These are phyloP conservation scores for Triops longicaudatus DNA, from an alignment of 1,140 invertebrate genomes.

Conservation along the genomic window DNA sequence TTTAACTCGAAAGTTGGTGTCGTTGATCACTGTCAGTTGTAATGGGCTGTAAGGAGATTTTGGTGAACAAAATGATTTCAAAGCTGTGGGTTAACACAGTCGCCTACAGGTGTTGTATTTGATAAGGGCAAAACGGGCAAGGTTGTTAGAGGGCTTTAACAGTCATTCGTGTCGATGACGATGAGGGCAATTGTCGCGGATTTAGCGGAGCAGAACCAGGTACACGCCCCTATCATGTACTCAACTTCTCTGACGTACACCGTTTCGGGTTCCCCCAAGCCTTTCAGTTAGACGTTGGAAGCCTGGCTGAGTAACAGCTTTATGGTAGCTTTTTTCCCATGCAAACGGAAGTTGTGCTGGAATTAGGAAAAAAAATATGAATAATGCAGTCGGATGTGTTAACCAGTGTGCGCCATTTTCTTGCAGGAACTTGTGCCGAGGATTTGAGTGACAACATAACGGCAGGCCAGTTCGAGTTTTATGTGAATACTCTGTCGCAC, in stretches of 20 bases:
- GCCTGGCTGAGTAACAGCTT: neutral
- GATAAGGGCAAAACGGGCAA: neutral
- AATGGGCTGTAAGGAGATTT: neutral
- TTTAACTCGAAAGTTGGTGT: neutral
- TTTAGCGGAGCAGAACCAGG: neutral
- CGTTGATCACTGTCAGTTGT: neutral
- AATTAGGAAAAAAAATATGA: neutral
- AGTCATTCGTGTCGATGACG: neutral
- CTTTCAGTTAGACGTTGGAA: neutral
- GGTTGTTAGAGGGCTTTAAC: neutral
- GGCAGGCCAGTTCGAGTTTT: constrained; percentile 23
- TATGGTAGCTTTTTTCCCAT: neutral
- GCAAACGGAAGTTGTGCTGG: neutral
- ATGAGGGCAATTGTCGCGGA: constrained; percentile 2
- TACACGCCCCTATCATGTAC: constrained; percentile 5
- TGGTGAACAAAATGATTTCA: neutral
- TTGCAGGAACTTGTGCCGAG: neutral
- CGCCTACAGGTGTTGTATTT: neutral
- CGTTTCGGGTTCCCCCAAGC: neutral
- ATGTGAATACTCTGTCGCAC: constrained; percentile 24
- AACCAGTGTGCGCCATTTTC: constrained; percentile 11
- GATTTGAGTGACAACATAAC: neutral
- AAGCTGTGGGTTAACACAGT: neutral
- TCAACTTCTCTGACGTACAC: neutral
- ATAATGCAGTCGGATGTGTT: neutral